These are phyloP conservation scores for Sapajus apella DNA, from an alignment of 2,113 vertebrate species.

Conservation along the genomic window DNA sequence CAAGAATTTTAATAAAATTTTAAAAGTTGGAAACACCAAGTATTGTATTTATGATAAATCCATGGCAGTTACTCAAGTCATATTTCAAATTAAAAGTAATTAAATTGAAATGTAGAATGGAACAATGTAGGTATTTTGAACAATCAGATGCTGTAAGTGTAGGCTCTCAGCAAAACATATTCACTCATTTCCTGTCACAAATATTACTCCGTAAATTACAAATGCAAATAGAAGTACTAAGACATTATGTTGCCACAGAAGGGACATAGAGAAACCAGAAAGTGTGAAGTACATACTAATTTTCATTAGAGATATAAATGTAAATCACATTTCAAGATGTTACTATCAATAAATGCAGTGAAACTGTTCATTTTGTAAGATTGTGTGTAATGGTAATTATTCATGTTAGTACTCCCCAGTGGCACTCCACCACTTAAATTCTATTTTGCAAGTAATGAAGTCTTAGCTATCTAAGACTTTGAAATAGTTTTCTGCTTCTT, in stretches of 20 bases:
- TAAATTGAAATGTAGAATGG: neutral
- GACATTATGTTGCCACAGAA: slow-evolving; percentile 32
- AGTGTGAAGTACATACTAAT: slow-evolving; percentile 52
- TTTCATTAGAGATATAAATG: slow-evolving; percentile 56
- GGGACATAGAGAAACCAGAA: slow-evolving; percentile 43
- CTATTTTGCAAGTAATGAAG: slow-evolving; percentile 67
- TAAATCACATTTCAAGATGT: slow-evolving; percentile 60
- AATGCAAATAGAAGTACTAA: slow-evolving; percentile 32
- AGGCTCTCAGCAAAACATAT: slow-evolving; percentile 35
- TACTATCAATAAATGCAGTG: slow-evolving; percentile 3
- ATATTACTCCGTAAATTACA: slow-evolving; percentile 34
- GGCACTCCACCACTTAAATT: slow-evolving; percentile 57
- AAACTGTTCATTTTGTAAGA: slow-evolving; percentile 63
- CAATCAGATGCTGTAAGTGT: neutral
- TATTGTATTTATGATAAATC: neutral
- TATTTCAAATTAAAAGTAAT: slow-evolving; percentile 47
- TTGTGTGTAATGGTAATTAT: slow-evolving; percentile 54
- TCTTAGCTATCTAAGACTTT: slow-evolving; percentile 51
- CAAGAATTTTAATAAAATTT: neutral
- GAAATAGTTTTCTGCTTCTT: slow-evolving; percentile 54
- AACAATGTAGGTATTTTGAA: slow-evolving; percentile 17
- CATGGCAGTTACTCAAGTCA: neutral
- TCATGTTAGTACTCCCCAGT: slow-evolving; percentile 40
- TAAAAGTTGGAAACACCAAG: neutral
- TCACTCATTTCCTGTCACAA: neutral